A percentile compares a stretch with the other conserved stretches of the same genome.
phyloP scores from a whole-genome alignment of 2,888 invertebrate species.

The Loripinus fragilis region DNA sequence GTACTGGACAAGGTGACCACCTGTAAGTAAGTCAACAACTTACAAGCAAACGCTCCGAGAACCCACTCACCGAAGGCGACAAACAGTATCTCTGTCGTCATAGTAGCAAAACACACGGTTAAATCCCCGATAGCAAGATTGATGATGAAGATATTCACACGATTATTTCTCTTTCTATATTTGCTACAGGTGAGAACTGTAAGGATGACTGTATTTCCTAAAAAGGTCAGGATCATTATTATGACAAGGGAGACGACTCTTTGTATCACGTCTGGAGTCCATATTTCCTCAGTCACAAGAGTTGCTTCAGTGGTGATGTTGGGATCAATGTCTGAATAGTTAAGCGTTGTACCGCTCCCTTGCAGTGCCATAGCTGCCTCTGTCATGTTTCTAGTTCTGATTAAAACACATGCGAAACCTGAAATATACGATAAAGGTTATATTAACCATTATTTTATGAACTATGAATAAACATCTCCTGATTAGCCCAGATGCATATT shows the following conservation, averaged over 20 bases:
- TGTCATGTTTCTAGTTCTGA: no score
- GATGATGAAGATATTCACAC: slow-evolving; percentile 84
- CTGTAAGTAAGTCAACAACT: slow-evolving; percentile 83
- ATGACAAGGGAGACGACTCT: slow-evolving; percentile 82
- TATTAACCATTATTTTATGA: no score
- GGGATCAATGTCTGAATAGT: neutral
- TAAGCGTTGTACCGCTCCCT: no score
- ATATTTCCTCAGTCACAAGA: slow-evolving; percentile 62
- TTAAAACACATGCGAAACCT: no score
- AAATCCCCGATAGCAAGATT: slow-evolving; percentile 84
- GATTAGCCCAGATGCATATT: no score
- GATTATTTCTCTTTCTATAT: slow-evolving; percentile 79
- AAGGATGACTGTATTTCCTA: slow-evolving; percentile 83
- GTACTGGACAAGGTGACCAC: slow-evolving; percentile 83
- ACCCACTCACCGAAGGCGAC: slow-evolving; percentile 84
- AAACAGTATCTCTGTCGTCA: slow-evolving; percentile 84
- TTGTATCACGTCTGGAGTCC: slow-evolving; percentile 83
- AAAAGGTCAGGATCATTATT: slow-evolving; percentile 82
- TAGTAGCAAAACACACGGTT: slow-evolving; percentile 83
- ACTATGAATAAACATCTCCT: no score
- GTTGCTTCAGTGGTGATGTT: neutral
- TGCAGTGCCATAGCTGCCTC: no score
- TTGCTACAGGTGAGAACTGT: slow-evolving; percentile 81
- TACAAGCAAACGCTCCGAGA: slow-evolving; percentile 83
- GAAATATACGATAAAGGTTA: no score